These are phyloP conservation scores for Xanthostigma xanthostigma DNA, from an alignment of 2,888 invertebrate species.

Conservation along the genomic window DNA sequence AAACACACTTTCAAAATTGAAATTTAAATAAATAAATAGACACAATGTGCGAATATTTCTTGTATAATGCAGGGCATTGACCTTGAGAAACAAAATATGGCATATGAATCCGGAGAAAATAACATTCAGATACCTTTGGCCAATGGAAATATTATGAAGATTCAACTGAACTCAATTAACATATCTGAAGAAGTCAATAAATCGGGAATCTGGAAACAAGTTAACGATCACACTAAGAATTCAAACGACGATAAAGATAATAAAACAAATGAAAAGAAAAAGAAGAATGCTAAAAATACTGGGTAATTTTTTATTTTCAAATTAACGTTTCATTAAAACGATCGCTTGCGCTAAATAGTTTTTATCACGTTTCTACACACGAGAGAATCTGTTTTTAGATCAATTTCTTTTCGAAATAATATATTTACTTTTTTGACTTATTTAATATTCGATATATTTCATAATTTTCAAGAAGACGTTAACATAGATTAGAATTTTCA, in stretches of 20 bases:
- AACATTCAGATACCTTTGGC: constrained; percentile 77
- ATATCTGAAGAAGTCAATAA: constrained; percentile 89
- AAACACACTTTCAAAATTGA: background rate
- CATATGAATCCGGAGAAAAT: constrained; percentile 23
- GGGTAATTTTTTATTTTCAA: constrained; percentile 14
- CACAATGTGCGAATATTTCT: background rate
- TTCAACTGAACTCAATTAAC: constrained; percentile 71
- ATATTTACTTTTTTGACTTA: too few relatives aligned
- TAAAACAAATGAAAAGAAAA: constrained; percentile 31
- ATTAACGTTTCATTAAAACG: background rate
- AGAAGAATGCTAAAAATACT: constrained; percentile 23
- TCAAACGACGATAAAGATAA: constrained; percentile 30
- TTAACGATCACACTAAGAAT: constrained; percentile 52
- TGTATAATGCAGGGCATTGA: too few relatives aligned
- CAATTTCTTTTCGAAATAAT: too few relatives aligned
- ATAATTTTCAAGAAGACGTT: too few relatives aligned
- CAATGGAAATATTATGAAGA: constrained; percentile 82
- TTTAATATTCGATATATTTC: too few relatives aligned
- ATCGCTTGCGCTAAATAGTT: background rate
- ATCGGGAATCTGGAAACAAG: constrained; percentile 87
- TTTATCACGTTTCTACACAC: too few relatives aligned
- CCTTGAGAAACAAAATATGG: too few relatives aligned
- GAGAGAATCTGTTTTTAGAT: too few relatives aligned
- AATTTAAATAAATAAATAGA: background rate
- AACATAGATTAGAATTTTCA: too few relatives aligned